These are phyloP conservation scores for Cichlasoma orientale DNA, from an alignment of 2,797 vertebrate species.

Conservation along the genomic window DNA sequence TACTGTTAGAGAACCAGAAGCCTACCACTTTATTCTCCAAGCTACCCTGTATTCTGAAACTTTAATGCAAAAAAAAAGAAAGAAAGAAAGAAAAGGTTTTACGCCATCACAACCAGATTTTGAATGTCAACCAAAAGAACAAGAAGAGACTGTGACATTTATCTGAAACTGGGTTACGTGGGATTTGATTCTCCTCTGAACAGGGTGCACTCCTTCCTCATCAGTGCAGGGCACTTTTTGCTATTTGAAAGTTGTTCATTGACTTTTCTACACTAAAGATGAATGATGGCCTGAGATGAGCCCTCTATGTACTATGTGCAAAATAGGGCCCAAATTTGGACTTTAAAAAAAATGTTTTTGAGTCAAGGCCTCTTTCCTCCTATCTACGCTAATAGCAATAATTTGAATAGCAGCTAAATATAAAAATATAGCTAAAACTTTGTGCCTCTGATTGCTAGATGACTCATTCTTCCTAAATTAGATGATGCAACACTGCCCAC, in stretches of 20 bases:
- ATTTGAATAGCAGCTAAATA: conserved; percentile 10
- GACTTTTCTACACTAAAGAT: neutral
- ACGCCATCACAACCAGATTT: neutral
- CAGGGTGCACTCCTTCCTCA: neutral
- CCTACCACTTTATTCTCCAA: neutral
- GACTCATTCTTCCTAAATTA: conserved; percentile 9
- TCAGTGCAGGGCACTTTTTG: neutral
- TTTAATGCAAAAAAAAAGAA: neutral
- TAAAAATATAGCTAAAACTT: conserved; percentile 18
- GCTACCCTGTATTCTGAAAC: neutral
- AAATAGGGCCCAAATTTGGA: neutral
- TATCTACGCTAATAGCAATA: conserved; percentile 6
- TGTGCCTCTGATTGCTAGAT: conserved; percentile 5
- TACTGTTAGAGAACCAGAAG: neutral
- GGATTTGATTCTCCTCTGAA: neutral
- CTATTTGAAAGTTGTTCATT: neutral
- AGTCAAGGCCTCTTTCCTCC: conserved; percentile 4
- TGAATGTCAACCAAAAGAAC: neutral
- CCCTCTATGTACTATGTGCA: neutral
- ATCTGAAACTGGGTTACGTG: neutral
- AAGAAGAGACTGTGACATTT: neutral
- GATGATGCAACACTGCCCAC: conserved; percentile 12
- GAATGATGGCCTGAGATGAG: neutral
- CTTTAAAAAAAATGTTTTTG: neutral
- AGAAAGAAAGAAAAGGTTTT: neutral